phyloP scores from a whole-genome alignment of 64 coral and sea anemone genomes.

The Porites lutea region DNA sequence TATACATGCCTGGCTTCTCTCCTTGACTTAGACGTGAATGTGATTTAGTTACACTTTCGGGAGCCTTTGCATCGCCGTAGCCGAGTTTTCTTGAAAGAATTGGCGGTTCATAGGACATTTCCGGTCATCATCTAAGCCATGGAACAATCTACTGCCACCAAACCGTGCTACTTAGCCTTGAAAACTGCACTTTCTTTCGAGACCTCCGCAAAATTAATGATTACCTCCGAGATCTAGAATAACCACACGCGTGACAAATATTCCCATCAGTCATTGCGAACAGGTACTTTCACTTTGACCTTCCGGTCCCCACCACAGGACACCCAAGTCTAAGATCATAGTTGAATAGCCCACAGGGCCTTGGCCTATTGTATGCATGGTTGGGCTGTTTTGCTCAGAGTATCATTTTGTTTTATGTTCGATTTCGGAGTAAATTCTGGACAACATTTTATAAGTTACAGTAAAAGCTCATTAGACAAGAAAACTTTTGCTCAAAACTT shows the following conservation, averaged over 20 bases:
- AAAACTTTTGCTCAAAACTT: too few species aligned
- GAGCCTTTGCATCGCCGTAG: constrained; percentile 77
- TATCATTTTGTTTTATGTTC: too few species aligned
- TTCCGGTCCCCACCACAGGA: background rate
- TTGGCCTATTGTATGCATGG: too few species aligned
- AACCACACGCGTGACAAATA: constrained; percentile 97
- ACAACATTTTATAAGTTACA: too few species aligned
- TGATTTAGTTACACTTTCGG: constrained; percentile 80
- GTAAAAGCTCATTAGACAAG: too few species aligned
- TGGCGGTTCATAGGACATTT: constrained; percentile 97
- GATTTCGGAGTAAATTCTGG: too few species aligned
- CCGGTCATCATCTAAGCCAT: constrained; percentile 86
- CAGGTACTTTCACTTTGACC: background rate
- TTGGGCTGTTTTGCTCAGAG: too few species aligned
- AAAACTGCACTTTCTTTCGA: constrained; percentile 66
- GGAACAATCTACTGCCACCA: constrained; percentile 56
- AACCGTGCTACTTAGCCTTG: constrained; percentile 8
- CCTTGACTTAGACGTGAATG: constrained; percentile 74
- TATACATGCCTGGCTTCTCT: constrained; percentile 98
- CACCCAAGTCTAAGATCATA: background rate
- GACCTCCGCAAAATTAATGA: constrained; percentile 63
- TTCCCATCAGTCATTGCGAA: constrained; percentile 61
- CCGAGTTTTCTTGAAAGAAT: constrained; percentile 88
- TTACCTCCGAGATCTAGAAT: constrained; percentile 55
- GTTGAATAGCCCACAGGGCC: too few species aligned